A percentile compares a stretch with the other conserved stretches of the same genome.
Conservation (phyloP, 1,140 invertebrate species). For the Pachypeltis micranthus region DNA sequence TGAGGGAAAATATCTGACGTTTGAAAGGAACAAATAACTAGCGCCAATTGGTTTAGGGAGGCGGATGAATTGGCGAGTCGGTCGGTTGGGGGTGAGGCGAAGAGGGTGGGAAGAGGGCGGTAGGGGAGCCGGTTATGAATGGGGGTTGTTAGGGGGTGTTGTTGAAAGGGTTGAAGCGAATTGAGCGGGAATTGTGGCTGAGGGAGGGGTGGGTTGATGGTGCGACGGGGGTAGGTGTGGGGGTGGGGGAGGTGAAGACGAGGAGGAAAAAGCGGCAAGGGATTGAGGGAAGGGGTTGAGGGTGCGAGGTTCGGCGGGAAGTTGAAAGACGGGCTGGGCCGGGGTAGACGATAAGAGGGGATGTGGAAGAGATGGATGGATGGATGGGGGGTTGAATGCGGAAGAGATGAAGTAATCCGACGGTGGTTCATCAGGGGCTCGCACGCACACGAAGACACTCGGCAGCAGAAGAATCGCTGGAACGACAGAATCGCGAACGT, state of each 20-base stretch:
- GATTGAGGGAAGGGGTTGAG: conserved; percentile 5
- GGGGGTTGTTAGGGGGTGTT: conserved; percentile 13
- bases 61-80: conserved; percentile 4
- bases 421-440: conserved; percentile 27
- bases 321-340: not conserved
- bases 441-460: conserved; percentile 9
- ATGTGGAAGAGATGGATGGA: conserved; percentile 40
- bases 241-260: not conserved
- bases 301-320: not conserved
- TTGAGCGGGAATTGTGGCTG: no score
- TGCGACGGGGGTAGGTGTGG: not conserved
- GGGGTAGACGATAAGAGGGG: conserved; percentile 36
- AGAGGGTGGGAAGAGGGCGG: not conserved
- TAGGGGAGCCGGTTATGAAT: conserved; percentile 12
- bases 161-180: not conserved
- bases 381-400: conserved; percentile 5
- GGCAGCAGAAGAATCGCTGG: not conserved
- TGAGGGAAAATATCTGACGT: not conserved
- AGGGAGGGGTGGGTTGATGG: not conserved
- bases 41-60: conserved; percentile 5
- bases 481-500: not conserved
- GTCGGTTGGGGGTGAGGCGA: conserved; percentile 1
- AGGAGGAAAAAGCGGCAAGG: not conserved
- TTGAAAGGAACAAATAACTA: conserved; percentile 9
- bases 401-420: conserved; percentile 16